phyloP scores from a whole-genome alignment of 2,888 invertebrate species.

The Nephrotoma guestfalica region DNA sequence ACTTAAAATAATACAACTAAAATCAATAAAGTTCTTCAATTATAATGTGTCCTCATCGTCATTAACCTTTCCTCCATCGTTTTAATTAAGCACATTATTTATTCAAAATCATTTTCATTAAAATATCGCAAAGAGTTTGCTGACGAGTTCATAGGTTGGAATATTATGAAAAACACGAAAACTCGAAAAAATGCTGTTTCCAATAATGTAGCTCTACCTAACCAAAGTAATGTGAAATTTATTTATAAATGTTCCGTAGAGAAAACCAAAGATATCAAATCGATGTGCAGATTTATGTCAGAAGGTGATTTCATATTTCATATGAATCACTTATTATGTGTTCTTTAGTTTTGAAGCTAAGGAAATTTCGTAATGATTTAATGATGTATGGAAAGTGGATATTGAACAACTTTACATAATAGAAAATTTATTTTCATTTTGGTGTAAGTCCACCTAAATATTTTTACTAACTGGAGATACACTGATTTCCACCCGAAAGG shows the following conservation, averaged over 20 bases:
- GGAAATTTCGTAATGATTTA: too few species aligned
- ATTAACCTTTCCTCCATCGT: background rate
- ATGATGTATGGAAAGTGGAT: too few species aligned
- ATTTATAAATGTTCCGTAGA: background rate
- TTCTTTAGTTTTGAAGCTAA: background rate
- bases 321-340: background rate
- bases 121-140: background rate
- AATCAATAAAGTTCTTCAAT: background rate
- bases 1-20: background rate
- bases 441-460: background rate
- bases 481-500: background rate
- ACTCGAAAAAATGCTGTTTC: background rate
- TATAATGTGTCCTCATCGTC: background rate
- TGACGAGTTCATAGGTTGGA: background rate
- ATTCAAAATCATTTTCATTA: too few species aligned
- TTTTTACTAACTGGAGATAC: background rate
- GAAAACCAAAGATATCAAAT: background rate
- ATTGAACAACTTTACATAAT: background rate
- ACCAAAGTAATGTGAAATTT: background rate
- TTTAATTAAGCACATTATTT: background rate
- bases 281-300: background rate
- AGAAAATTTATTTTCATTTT: background rate
- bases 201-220: background rate
- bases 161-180: background rate
- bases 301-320: background rate